Evolutionary conservation across 2,888 invertebrate genomes (phyloP).

Genomic region (Hanleya hanleyi): DNA sequence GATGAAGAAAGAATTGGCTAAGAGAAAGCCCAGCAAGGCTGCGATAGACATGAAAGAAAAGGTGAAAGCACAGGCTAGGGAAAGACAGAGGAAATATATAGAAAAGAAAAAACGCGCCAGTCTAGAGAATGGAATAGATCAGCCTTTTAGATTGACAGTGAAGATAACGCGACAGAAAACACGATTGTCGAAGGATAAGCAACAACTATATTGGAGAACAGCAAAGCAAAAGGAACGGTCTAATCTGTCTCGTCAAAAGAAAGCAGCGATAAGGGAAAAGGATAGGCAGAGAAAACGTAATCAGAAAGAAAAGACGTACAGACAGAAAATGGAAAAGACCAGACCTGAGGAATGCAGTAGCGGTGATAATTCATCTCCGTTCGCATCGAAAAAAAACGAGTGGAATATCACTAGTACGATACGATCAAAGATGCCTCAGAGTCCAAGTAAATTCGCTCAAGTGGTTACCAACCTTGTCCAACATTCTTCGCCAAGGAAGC

Average conservation of each 20-base stretch:
- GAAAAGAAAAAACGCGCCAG: not conserved
- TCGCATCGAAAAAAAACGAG: too few relatives aligned
- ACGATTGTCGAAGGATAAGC: not conserved
- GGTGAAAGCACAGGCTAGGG: not conserved
- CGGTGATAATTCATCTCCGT: too few relatives aligned
- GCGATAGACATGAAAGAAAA: too few relatives aligned
- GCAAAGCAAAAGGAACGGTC: constrained; percentile 20
- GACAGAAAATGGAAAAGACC: not conserved
- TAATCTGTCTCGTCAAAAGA: constrained; percentile 28
- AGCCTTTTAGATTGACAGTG: not conserved
- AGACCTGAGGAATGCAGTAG: too few relatives aligned
- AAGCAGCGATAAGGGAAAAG: constrained; percentile 27
- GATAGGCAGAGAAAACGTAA: constrained; percentile 31
- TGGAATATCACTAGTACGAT: too few relatives aligned
- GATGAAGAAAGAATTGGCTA: not conserved
- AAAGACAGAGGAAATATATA: constrained; percentile 7
- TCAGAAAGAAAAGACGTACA: constrained; percentile 5
- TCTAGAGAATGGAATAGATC: not conserved
- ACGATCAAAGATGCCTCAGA: too few relatives aligned
- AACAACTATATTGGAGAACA: constrained; percentile 27
- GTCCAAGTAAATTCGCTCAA: too few relatives aligned
- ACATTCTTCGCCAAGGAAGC: constrained; percentile 22
- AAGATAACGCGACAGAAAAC: not conserved
- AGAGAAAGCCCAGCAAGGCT: not conserved
- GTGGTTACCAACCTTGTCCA: too few relatives aligned